phyloP scores from a whole-genome alignment of 1,140 invertebrate genomes.

The Berghia stephanieae region DNA sequence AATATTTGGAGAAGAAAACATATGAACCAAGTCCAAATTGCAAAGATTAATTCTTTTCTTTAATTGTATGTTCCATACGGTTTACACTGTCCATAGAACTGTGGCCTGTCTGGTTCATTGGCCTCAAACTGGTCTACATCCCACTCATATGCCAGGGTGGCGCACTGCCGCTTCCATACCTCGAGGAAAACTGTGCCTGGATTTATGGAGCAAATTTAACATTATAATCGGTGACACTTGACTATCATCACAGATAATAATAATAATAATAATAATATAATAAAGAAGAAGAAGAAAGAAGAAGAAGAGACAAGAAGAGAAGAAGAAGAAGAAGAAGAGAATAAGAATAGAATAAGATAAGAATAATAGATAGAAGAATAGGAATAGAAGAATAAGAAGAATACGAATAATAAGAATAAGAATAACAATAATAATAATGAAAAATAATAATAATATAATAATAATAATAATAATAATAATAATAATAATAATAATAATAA shows the following conservation, averaged over 20 bases:
- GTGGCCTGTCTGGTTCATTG: conserved; percentile 66
- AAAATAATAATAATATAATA: too few species aligned
- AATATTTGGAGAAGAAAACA: not conserved
- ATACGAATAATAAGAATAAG: too few species aligned
- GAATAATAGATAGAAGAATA: too few species aligned
- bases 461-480: too few species aligned
- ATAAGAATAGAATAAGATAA: too few species aligned
- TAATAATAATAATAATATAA: not conserved
- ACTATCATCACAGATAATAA: not conserved
- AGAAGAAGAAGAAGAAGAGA: too few species aligned
- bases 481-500: too few species aligned
- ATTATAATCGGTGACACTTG: not conserved
- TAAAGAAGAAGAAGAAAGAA: not conserved
- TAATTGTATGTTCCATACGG: too few species aligned
- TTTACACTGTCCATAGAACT: conserved; percentile 58
- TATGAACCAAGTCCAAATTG: too few species aligned
- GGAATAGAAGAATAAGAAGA: too few species aligned
- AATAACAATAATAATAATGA: too few species aligned
- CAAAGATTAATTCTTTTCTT: too few species aligned
- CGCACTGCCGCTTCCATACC: conserved; percentile 66
- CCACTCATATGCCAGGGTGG: conserved; percentile 66
- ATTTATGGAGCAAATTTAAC: conserved; percentile 22
- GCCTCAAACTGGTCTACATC: conserved; percentile 67
- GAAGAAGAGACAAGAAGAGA: conserved; percentile 1
- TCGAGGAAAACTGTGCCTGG: conserved; percentile 68